phyloP scores from a whole-genome alignment of 2,888 invertebrate species.

The Clanis bilineata region DNA sequence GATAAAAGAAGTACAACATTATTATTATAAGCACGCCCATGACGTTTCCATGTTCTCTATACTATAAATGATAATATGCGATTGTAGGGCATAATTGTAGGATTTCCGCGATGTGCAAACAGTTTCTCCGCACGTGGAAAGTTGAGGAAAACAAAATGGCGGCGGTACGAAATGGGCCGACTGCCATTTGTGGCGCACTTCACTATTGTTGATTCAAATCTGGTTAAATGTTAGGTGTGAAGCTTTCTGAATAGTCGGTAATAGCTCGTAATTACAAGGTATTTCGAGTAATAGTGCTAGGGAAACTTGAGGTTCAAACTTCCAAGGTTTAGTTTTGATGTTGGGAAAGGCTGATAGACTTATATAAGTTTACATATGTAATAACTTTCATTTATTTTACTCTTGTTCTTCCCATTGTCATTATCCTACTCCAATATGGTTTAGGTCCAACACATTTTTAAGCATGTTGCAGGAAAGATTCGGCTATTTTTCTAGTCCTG shows the following conservation, averaged over 20 bases:
- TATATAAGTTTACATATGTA: too few relatives aligned
- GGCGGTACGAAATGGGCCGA: slow-evolving; percentile 2
- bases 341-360: too few relatives aligned
- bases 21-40: background rate
- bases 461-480: too few relatives aligned
- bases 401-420: too few relatives aligned
- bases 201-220: background rate
- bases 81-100: slow-evolving; percentile 52
- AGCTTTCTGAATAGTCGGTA: background rate
- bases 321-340: too few relatives aligned
- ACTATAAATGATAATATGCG: slow-evolving; percentile 12
- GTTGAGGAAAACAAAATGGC: slow-evolving; percentile 40
- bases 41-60: background rate
- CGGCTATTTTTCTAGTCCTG: too few relatives aligned
- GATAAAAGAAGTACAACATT: background rate
- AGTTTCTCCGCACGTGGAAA: slow-evolving; percentile 59
- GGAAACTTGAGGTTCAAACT: too few relatives aligned
- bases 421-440: too few relatives aligned
- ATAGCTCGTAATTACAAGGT: background rate
- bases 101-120: slow-evolving; percentile 56
- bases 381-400: too few relatives aligned
- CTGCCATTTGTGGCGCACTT: background rate
- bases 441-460: too few relatives aligned
- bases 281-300: too few relatives aligned
- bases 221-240: background rate